A percentile compares a stretch with the other conserved stretches of the same genome.
phyloP scores from a whole-genome alignment of 2,113 vertebrate species.

The Apteryx mantelli region DNA sequence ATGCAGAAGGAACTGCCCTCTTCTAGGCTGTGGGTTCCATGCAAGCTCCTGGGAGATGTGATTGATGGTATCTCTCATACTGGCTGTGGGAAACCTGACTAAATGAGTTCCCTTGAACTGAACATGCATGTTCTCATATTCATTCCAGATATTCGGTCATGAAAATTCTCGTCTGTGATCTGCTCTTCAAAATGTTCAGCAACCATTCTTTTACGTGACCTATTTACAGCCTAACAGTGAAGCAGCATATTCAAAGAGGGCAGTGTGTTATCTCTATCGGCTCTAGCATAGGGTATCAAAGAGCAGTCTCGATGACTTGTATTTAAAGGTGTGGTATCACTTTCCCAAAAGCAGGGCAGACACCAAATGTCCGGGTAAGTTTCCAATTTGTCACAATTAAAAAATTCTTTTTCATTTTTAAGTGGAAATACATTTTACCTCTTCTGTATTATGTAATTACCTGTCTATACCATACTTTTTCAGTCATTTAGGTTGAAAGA shows the following conservation, averaged over 20 bases:
- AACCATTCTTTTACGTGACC: background rate
- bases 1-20: background rate
- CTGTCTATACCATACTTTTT: background rate
- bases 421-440: background rate
- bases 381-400: background rate
- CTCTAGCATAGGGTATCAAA: background rate
- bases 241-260: background rate
- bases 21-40: background rate
- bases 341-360: background rate
- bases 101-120: background rate
- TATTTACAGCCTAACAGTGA: background rate
- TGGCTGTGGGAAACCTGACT: background rate
- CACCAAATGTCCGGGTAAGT: background rate
- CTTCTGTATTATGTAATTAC: background rate
- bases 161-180: conserved; percentile 16
- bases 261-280: background rate
- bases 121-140: background rate
- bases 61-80: background rate
- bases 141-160: background rate
- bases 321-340: background rate
- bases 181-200: background rate
- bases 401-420: background rate
- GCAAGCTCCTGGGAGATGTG: background rate
- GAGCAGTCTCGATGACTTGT: background rate
- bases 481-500: background rate